Percentiles rank a stretch among this genome's conserved stretches.
Evolutionary conservation across 2,113 vertebrate genomes (phyloP).

Genomic region (Phrynosoma platyrhinos): DNA sequence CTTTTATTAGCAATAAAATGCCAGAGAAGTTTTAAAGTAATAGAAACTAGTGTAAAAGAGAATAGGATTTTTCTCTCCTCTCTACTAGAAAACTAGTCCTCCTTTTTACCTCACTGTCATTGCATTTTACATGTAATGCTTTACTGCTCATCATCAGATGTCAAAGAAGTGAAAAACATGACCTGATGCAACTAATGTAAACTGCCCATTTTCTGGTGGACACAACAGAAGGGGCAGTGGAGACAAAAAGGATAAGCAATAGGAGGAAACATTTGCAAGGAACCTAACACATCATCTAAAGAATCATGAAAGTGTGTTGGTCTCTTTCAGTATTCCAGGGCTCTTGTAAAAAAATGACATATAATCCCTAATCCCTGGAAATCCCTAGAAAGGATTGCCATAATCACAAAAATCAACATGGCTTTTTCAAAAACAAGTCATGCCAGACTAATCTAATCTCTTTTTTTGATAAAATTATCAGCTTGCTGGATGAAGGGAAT

Average conservation of each 20-base stretch:
- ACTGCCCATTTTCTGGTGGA: neutral
- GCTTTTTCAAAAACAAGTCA: no score
- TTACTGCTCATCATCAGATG: neutral
- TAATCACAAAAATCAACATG: no score
- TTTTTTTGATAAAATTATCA: no score
- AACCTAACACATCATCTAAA: neutral
- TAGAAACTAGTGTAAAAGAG: conserved; percentile 6
- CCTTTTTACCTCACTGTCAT: neutral
- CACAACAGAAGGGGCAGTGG: neutral
- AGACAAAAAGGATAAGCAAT: neutral
- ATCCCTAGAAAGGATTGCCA: no score
- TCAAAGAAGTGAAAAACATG: neutral
- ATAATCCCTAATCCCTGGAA: no score
- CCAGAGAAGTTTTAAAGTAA: conserved; percentile 8
- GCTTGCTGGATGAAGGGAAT: no score
- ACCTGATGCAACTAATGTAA: neutral
- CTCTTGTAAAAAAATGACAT: no score
- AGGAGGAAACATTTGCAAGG: neutral
- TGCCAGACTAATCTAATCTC: no score
- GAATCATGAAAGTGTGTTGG: neutral
- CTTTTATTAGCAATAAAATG: neutral
- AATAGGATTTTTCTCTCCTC: neutral
- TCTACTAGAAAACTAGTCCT: neutral
- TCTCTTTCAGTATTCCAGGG: no score
- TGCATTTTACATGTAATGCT: neutral